Percentiles rank a stretch among this genome's conserved stretches.
Conservation (phyloP, 2,888 invertebrate genomes). For the Malacosoma neustria region DNA sequence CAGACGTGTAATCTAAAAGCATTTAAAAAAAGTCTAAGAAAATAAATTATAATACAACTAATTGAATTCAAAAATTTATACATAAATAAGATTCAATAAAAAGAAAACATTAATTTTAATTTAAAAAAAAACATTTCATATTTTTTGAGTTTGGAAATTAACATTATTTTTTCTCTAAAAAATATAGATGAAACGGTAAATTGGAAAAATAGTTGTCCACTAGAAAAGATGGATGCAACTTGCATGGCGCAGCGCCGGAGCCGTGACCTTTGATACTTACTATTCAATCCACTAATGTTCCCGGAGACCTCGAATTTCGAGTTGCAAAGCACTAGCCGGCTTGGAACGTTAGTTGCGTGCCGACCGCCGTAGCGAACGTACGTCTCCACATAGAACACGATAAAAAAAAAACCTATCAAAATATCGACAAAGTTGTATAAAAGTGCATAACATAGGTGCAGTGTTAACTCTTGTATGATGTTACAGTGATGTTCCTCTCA, state of each 20-base stretch:
- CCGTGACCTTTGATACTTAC: conserved; percentile 55
- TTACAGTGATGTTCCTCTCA: conserved; percentile 32
- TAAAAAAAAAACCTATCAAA: not conserved
- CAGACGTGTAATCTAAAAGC: too few species aligned
- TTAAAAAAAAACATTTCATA: too few species aligned
- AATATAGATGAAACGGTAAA: too few species aligned
- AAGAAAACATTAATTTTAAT: too few species aligned
- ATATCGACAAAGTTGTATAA: not conserved
- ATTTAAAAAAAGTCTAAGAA: too few species aligned
- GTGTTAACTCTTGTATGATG: conserved; percentile 26
- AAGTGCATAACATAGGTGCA: conserved; percentile 1
- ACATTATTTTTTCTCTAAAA: too few species aligned
- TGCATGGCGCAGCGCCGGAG: conserved; percentile 16
- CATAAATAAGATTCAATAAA: too few species aligned
- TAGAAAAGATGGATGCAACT: too few species aligned
- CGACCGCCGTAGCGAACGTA: conserved; percentile 41
- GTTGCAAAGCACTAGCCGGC: conserved; percentile 37
- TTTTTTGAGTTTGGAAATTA: too few species aligned
- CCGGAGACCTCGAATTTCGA: conserved; percentile 51
- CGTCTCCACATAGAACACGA: conserved; percentile 18
- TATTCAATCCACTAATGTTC: conserved; percentile 42
- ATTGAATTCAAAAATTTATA: too few species aligned
- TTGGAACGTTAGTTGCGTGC: conserved; percentile 47
- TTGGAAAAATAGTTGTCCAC: too few species aligned
- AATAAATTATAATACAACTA: too few species aligned